Evolutionary conservation across 2,113 vertebrate genomes (phyloP).

Genomic region (Riparia riparia): DNA sequence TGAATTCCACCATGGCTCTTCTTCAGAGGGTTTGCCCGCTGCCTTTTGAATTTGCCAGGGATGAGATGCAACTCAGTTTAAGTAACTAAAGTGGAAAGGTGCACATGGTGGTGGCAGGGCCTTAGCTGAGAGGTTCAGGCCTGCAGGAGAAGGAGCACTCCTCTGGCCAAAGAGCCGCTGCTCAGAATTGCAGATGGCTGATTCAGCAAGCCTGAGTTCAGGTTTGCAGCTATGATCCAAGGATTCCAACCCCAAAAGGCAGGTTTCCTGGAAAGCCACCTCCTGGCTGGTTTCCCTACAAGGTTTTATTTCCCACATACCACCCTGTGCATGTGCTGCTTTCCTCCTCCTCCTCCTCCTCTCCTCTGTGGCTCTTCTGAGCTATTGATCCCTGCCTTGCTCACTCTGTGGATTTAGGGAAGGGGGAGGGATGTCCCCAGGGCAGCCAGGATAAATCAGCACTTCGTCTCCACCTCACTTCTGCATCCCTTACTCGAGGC

Average conservation of each 20-base stretch:
- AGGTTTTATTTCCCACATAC: background rate
- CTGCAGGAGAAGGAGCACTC: background rate
- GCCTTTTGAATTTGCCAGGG: slow-evolving; percentile 16
- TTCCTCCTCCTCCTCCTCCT: background rate
- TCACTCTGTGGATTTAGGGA: background rate
- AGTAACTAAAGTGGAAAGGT: slow-evolving; percentile 22
- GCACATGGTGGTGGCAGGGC: background rate
- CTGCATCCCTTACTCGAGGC: background rate
- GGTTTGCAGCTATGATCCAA: background rate
- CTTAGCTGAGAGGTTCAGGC: background rate
- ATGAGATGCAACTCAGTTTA: slow-evolving; percentile 14
- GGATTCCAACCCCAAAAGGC: background rate
- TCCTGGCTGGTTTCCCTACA: background rate
- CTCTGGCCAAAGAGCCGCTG: background rate
- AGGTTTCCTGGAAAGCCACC: background rate
- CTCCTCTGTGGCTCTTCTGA: background rate
- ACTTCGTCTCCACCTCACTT: background rate
- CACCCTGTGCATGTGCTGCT: background rate
- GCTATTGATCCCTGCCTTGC: slow-evolving; percentile 1
- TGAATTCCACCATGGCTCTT: slow-evolving; percentile 31
- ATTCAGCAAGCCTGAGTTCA: background rate
- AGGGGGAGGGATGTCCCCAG: background rate
- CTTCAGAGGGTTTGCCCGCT: background rate
- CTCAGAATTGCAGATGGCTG: background rate
- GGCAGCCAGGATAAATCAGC: slow-evolving; percentile 4